These are phyloP conservation scores for Teleogryllus oceanicus DNA, from an alignment of 2,888 invertebrate genomes.

Conservation along the genomic window DNA sequence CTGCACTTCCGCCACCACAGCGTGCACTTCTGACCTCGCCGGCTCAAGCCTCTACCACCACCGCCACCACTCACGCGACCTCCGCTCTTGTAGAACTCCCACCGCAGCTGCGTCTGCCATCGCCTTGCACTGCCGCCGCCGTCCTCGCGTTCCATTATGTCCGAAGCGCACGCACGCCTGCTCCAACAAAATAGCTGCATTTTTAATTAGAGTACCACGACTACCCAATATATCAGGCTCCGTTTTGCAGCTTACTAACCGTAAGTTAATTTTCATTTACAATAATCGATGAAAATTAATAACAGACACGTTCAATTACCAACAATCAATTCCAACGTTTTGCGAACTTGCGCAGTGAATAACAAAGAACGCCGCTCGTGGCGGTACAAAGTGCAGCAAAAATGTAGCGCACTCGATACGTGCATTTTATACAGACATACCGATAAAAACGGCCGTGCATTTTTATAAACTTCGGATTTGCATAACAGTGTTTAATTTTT, in stretches of 20 bases:
- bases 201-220: slow-evolving; percentile 4
- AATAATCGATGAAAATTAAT: slow-evolving; percentile 9
- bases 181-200: background rate
- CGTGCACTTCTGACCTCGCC: too few species aligned
- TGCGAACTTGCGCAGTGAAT: slow-evolving; percentile 2
- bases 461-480: background rate
- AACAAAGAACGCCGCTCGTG: background rate
- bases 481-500: too few species aligned
- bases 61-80: too few species aligned
- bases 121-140: too few species aligned
- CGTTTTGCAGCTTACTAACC: background rate
- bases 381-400: background rate
- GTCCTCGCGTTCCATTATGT: background rate
- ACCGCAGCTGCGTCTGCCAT: too few species aligned
- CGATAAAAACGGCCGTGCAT: background rate
- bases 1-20: too few species aligned
- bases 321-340: background rate
- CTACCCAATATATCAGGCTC: background rate
- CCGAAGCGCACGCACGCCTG: background rate
- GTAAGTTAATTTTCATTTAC: background rate
- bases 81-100: too few species aligned
- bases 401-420: background rate
- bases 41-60: too few species aligned
- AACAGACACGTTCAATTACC: background rate
- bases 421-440: background rate